phyloP scores from a whole-genome alignment of 1,140 invertebrate genomes.

The Lanistes nyassanus region DNA sequence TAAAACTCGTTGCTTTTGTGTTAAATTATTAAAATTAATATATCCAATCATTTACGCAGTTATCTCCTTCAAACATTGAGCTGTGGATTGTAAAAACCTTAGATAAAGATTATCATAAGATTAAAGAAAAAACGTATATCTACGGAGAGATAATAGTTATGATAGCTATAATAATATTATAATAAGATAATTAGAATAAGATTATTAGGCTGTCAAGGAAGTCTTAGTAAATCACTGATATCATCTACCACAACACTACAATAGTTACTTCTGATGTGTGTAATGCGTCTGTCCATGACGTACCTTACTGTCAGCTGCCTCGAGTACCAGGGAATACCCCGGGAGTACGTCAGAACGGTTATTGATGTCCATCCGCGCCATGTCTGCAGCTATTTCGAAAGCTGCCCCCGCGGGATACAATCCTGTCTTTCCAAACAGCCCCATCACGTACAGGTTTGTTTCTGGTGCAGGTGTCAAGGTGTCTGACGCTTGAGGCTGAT shows the following conservation, averaged over 20 bases:
- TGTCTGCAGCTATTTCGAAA: constrained; percentile 77
- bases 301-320: constrained; percentile 97
- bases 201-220: no score
- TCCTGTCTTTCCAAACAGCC: constrained; percentile 91
- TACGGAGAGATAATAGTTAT: background rate
- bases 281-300: no score
- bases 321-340: constrained; percentile 88
- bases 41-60: no score
- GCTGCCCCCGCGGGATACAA: constrained; percentile 75
- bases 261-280: no score
- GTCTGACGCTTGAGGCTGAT: no score
- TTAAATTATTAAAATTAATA: no score
- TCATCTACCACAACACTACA: no score
- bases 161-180: background rate
- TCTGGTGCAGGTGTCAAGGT: background rate
- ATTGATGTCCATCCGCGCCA: constrained; percentile 96
- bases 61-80: no score
- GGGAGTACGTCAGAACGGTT: constrained; percentile 85
- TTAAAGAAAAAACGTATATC: background rate
- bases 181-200: no score
- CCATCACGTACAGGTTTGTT: constrained; percentile 84
- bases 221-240: no score
- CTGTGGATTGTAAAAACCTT: no score
- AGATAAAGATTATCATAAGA: background rate
- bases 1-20: no score